These are phyloP conservation scores for Altica lythri DNA, from an alignment of 2,888 invertebrate genomes.

Conservation along the genomic window DNA sequence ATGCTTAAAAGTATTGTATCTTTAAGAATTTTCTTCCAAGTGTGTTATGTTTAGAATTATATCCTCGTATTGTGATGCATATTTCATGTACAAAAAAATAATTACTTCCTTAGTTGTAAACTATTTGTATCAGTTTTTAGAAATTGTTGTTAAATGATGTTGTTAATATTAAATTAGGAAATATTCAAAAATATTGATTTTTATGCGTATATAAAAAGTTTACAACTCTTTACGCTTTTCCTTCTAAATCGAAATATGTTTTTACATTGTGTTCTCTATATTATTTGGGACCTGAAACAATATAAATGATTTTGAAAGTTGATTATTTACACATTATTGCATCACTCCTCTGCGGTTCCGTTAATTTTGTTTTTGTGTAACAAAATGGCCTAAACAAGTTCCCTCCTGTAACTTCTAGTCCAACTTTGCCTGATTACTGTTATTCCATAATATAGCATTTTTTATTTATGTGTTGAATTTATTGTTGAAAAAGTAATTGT, in stretches of 20 bases:
- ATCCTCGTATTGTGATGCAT: slow-evolving; percentile 21
- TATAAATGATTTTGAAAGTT: neutral
- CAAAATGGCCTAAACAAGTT: slow-evolving; percentile 58
- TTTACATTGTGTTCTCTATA: slow-evolving; percentile 14
- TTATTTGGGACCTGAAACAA: slow-evolving; percentile 23
- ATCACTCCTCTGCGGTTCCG: slow-evolving; percentile 25
- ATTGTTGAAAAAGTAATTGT: slow-evolving; percentile 34
- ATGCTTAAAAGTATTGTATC: slow-evolving; percentile 20
- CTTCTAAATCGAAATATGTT: slow-evolving; percentile 4
- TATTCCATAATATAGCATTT: slow-evolving; percentile 48
- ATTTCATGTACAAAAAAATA: slow-evolving; percentile 13
- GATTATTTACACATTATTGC: slow-evolving; percentile 16
- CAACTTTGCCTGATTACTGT: slow-evolving; percentile 49
- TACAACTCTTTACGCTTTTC: slow-evolving; percentile 16
- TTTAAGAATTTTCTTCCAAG: slow-evolving; percentile 20
- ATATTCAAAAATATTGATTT: neutral
- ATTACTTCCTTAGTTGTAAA: slow-evolving; percentile 20
- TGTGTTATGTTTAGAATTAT: slow-evolving; percentile 10
- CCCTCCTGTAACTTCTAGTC: slow-evolving; percentile 59
- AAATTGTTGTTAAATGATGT: neutral
- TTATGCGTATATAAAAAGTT: slow-evolving; percentile 23
- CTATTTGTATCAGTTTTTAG: slow-evolving; percentile 13
- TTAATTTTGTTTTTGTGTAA: slow-evolving; percentile 38
- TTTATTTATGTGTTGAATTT: slow-evolving; percentile 41
- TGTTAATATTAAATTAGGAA: slow-evolving; percentile 2